A percentile compares a stretch with the other conserved stretches of the same genome.
These are phyloP conservation scores for Diprion similis DNA, from an alignment of 1,140 invertebrate genomes.

Conservation along the genomic window DNA sequence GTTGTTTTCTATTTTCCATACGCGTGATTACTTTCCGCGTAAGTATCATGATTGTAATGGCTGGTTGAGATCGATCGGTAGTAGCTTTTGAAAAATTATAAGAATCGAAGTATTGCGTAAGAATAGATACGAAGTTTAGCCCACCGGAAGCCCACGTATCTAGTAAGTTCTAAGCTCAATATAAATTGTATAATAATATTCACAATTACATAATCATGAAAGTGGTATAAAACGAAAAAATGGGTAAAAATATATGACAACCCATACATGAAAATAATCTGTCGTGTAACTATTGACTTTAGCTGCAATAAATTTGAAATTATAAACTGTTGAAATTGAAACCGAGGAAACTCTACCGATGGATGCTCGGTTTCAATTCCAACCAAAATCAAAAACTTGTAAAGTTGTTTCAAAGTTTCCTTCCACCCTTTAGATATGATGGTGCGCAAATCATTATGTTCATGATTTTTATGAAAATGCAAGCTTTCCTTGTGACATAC, in stretches of 20 bases:
- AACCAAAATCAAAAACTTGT: slow-evolving; percentile 25
- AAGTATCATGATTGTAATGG: background rate
- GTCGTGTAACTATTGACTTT: slow-evolving; percentile 33
- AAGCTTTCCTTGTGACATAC: too few relatives aligned
- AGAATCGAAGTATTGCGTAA: background rate
- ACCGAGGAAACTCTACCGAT: slow-evolving; percentile 19
- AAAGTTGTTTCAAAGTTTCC: background rate
- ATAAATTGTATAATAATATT: slow-evolving; percentile 9
- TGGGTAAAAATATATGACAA: slow-evolving; percentile 9
- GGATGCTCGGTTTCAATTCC: slow-evolving; percentile 31
- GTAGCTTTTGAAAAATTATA: background rate
- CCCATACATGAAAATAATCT: slow-evolving; percentile 19
- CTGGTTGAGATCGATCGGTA: slow-evolving; percentile 1
- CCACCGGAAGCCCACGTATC: slow-evolving; percentile 18
- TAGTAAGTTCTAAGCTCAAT: slow-evolving; percentile 12
- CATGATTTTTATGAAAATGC: too few relatives aligned
- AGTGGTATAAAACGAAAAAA: slow-evolving; percentile 8
- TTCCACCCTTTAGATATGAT: background rate
- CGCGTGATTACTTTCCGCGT: background rate
- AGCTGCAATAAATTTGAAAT: slow-evolving; percentile 37
- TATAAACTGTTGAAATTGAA: slow-evolving; percentile 32
- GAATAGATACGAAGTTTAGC: background rate
- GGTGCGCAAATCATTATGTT: too few relatives aligned
- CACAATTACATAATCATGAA: background rate
- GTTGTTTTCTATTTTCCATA: too few relatives aligned